Percentiles rank a stretch among this genome's conserved stretches.
Conservation (phyloP, 2,888 invertebrate genomes). For the Tuta absoluta region DNA sequence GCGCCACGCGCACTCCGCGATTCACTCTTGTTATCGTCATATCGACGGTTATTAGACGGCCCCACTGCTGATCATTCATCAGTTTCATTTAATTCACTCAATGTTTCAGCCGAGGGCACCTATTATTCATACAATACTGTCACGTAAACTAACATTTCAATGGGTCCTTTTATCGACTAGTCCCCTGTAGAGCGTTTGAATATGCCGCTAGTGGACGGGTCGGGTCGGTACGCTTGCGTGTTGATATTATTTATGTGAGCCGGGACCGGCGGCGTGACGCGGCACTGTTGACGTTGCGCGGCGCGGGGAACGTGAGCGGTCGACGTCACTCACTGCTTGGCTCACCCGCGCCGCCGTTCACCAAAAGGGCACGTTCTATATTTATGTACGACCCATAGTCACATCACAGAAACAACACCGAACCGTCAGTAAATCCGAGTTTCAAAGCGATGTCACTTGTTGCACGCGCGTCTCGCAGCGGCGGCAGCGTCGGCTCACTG, state of each 20-base stretch:
- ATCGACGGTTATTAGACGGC: slow-evolving; percentile 58
- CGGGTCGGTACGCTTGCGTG: slow-evolving; percentile 51
- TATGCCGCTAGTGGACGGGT: slow-evolving; percentile 43
- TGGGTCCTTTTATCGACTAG: slow-evolving; percentile 32
- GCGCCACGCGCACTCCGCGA: slow-evolving; percentile 51
- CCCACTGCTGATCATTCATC: slow-evolving; percentile 36
- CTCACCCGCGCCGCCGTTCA: slow-evolving; percentile 75
- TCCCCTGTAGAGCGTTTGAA: slow-evolving; percentile 34
- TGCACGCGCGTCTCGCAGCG: slow-evolving; percentile 68
- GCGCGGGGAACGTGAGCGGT: slow-evolving; percentile 72
- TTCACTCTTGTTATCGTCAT: slow-evolving; percentile 68
- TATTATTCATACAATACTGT: slow-evolving; percentile 11
- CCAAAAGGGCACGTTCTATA: slow-evolving; percentile 77
- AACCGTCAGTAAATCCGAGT: slow-evolving; percentile 58
- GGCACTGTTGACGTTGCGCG: slow-evolving; percentile 75
- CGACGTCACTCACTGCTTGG: slow-evolving; percentile 72
- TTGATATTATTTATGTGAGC: slow-evolving; percentile 64
- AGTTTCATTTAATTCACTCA: slow-evolving; percentile 27
- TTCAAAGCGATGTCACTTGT: slow-evolving; percentile 72
- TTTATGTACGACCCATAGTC: slow-evolving; percentile 70
- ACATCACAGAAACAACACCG: slow-evolving; percentile 66
- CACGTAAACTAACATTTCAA: slow-evolving; percentile 25
- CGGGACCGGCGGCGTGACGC: slow-evolving; percentile 59
- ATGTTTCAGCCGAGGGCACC: neutral
- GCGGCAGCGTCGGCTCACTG: slow-evolving; percentile 52